A percentile compares a stretch with the other conserved stretches of the same genome.
Evolutionary conservation across 2,888 invertebrate species (phyloP).

Genomic region (Eucera pruinosa): DNA sequence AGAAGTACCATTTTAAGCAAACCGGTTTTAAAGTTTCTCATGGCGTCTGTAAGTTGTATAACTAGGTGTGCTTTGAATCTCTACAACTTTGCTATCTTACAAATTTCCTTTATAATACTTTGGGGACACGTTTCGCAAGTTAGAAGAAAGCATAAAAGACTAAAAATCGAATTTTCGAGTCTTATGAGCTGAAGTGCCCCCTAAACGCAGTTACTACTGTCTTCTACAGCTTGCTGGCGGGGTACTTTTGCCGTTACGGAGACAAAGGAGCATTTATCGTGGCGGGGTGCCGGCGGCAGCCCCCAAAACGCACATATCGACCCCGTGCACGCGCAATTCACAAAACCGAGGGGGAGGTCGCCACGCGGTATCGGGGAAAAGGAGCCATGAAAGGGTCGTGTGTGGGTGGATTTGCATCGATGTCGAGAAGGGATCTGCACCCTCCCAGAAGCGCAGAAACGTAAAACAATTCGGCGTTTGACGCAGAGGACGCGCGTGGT

Average conservation of each 20-base stretch:
- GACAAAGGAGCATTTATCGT: conserved; percentile 75
- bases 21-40: too few species aligned
- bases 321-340: conserved; percentile 51
- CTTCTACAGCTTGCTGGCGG: neutral
- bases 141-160: neutral
- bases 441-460: conserved; percentile 39
- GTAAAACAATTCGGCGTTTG: conserved; percentile 57
- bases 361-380: conserved; percentile 34
- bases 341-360: conserved; percentile 53
- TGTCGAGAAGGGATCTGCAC: conserved; percentile 59
- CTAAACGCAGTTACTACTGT: neutral
- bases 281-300: conserved; percentile 43
- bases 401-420: conserved; percentile 66
- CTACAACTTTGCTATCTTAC: neutral
- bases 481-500: conserved; percentile 34
- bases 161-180: neutral
- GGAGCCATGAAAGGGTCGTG: conserved; percentile 47
- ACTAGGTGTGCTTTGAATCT: neutral
- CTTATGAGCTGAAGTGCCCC: too few species aligned
- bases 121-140: too few species aligned
- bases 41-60: too few species aligned
- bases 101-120: neutral
- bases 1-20: neutral
- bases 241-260: conserved; percentile 32
- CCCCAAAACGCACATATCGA: conserved; percentile 58